Evolutionary conservation across 2,113 vertebrate genomes (phyloP), one percentile per base, ranked within the genome.

Genomic region (Crocuta crocuta): DNA sequence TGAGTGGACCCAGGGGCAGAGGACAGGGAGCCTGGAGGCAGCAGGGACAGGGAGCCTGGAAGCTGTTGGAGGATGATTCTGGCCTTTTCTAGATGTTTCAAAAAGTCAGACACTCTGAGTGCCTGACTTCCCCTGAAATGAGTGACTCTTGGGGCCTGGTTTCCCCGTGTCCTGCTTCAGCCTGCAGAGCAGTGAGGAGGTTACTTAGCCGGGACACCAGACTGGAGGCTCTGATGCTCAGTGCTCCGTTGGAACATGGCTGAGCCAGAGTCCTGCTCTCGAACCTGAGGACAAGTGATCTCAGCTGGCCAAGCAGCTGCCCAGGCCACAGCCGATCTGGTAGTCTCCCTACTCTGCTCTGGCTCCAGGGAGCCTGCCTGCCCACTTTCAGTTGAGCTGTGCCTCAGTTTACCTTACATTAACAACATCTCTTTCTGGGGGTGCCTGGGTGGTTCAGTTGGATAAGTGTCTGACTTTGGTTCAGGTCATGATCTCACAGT

Each of bases 201-300:
- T 43, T 23, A 43, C 35, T 74, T 11, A 7, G 71, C 35, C 39
- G 1, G 39, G 35, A 26, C 35, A 12, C 5, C 2, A 6, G 71
- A 7, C 71, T 43, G 23, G 35, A 7, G 71, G 35, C 71, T 43
- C 35, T 0, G 71, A 74, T 0, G 23, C 71, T 19, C 2, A 5
- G 23, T 0, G 11, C 23, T 74, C 23, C 1, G 1, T 4, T 9
- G 61, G 61, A 7, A 24, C 21, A 24, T 23, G 2, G 61, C 23
- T 7, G 61, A 63, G 61, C 61, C 61, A 10, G 23, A 15, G 71
- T 24, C 10, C 71, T 43, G 71, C 2, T 2, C 71, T 74, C 35
- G 0, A 15, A 28, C 73, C 73, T 15, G 23, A 28, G 39, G 39
- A 12, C 11, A 1, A 7, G 71, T 11, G 23, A 15, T 24, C 53